Percentiles rank a stretch among this genome's conserved stretches.
These are phyloP conservation scores for Philonicus albiceps DNA, from an alignment of 2,888 invertebrate species.

Conservation along the genomic window DNA sequence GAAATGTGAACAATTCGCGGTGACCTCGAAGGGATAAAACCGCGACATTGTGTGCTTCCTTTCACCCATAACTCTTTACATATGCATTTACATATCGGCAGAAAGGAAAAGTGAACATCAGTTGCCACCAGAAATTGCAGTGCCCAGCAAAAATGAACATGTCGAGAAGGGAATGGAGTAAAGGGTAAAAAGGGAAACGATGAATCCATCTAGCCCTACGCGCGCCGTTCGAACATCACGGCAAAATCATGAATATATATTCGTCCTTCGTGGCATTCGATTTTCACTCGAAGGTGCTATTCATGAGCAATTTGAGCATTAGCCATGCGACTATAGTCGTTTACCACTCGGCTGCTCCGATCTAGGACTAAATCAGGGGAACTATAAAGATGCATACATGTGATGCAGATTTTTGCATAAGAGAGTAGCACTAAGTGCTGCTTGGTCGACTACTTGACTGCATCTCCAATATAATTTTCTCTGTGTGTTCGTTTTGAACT, in stretches of 20 bases:
- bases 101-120: not conserved
- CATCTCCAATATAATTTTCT: not conserved
- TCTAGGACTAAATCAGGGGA: not conserved
- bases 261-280: not conserved
- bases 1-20: not conserved
- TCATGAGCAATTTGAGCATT: not conserved
- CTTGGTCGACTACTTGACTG: not conserved
- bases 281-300: not conserved
- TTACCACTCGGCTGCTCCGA: not conserved
- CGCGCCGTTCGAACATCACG: not conserved
- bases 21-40: not conserved
- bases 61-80: not conserved
- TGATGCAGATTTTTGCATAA: not conserved
- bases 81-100: not conserved
- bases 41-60: not conserved
- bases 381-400: not conserved
- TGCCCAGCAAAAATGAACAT: not conserved
- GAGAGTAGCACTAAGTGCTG: not conserved
- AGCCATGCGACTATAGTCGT: not conserved
- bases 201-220: not conserved
- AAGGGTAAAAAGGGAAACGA: not conserved
- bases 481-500: not conserved
- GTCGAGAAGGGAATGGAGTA: not conserved
- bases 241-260: not conserved
- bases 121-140: not conserved